Base-by-base conservation (phyloP, 2,888 invertebrate species). In the Formica aserva region DNA sequence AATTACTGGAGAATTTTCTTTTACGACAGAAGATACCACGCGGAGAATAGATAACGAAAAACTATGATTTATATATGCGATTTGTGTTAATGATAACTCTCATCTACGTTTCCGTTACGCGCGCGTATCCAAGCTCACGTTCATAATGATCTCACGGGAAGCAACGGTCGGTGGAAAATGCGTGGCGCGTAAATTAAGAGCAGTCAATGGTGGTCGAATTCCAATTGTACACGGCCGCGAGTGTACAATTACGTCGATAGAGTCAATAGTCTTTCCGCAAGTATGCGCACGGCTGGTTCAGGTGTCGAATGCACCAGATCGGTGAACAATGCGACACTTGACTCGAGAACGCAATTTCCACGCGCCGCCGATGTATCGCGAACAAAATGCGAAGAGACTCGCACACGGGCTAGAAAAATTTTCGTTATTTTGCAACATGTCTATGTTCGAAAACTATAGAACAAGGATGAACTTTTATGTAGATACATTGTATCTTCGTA, bases 291-390 rank as follows among this genome's bases (percentile, higher is more conserved):
- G 78, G 72, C 69, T 83, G 78, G 84, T 85, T 86, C 76, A 71
- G 76, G 57, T 67, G 83, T 81, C 88, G 86, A 83, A 63, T 57
- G 86, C 85, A 83, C 67, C 77, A 72, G 87, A 67, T 86, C 52
- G 63, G 26, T 48, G 62, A 80, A 87, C 83, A 89, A 89, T 84
- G 76, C 69, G 60, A 45, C 81, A 65, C 66, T 82, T 38, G 78
- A 84, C 83, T 85, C 76, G 84, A 77, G 75, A 66, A 82, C 65
- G 84, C 78, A 69, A 76, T 86, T 71, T 63, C 62, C 77, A 77
- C 55, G 60, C 9, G 66, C 22, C 38, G 55, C 29, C 71, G 63
- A 29, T 29, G 18, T 38, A 45, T 29, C 15, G 52, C 57, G 48
- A 76, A 65, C 77, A 81, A 88, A 62, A 38, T 45, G 26, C 66